Base-by-base conservation (phyloP, 2,888 invertebrate species). In the Vannuccia rotundouncinata region DNA sequence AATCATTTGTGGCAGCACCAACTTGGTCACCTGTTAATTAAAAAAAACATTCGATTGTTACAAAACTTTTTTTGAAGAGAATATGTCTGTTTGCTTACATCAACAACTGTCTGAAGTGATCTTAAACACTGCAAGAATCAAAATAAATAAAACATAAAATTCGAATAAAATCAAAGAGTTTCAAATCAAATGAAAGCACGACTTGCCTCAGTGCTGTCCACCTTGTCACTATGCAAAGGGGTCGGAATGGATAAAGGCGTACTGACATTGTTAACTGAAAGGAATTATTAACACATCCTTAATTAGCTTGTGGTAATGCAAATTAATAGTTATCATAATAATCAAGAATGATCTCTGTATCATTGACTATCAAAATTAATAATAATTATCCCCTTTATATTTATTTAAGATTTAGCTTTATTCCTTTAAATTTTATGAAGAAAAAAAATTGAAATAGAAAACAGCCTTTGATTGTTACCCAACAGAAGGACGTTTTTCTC, bases 81-180 rank as follows among this genome's bases (percentile, higher is more conserved):
- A 45, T 45, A 45, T n/a, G n/a, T n/a, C n/a, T n/a, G 45, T 13
- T 45, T 45, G 17, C 66, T 66, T 66, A 66, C 66, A 66, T 66
- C 66, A 22, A 66, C 25, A 13, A 66, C 22, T 27, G 22, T 5
- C 25, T 66, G 66, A 5, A 66, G 25, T 2, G 66, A 66, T 66
- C 25, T 5, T 66, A 66, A 66, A 22, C 22, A 66, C 66, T 66
- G 66, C 13, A 66, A 45, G 17, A 13, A 45, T 45, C 45, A 45
- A 45, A 45, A 13, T 13, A 45, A 45, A 45, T 5, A 13, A 17
- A 13, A 13, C 45, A 17, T 17, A 13, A 45, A 13, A 45, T 13
- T 13, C 17, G 17, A 45, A 45, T 45, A 45, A 45, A 13, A 45
- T 45, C 10, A 13, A 45, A 5, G 17, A 45, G 5, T 13, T 45